These are phyloP conservation scores for Ichneumon xanthorius DNA, from an alignment of 2,888 invertebrate species.

Conservation along the genomic window DNA sequence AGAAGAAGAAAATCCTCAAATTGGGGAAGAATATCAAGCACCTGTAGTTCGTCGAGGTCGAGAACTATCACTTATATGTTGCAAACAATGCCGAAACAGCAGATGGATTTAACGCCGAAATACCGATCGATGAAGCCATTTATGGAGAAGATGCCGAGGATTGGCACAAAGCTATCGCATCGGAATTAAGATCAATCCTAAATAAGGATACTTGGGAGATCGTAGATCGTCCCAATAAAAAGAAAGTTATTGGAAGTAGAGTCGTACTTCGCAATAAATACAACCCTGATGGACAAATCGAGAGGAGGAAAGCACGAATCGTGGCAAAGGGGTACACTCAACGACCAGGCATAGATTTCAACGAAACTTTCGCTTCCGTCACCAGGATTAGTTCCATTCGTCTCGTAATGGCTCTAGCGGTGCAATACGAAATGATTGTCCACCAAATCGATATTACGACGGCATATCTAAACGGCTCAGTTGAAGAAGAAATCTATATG, in stretches of 20 bases:
- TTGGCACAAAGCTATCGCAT: conserved; percentile 66
- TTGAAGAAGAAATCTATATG: conserved; percentile 69
- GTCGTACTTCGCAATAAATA: conserved; percentile 65
- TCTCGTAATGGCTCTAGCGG: conserved; percentile 67
- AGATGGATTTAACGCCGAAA: conserved; percentile 32
- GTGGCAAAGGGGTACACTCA: conserved; percentile 68
- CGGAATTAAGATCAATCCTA: conserved; percentile 65
- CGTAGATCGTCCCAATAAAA: conserved; percentile 60
- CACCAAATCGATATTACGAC: conserved; percentile 71
- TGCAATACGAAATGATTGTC: conserved; percentile 62
- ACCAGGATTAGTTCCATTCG: conserved; percentile 67
- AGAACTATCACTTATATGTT: conserved; percentile 12
- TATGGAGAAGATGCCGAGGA: conserved; percentile 56
- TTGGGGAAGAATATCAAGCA: not conserved
- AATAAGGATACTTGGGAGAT: conserved; percentile 71
- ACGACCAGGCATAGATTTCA: conserved; percentile 66
- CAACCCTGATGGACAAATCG: conserved; percentile 57
- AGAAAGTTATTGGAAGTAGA: conserved; percentile 47
- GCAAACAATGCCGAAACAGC: conserved; percentile 29
- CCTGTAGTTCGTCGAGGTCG: not conserved
- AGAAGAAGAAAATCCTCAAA: conserved; percentile 10
- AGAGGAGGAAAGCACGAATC: conserved; percentile 66
- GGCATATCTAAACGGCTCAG: conserved; percentile 70
- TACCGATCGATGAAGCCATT: conserved; percentile 59
- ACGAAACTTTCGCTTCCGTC: conserved; percentile 67